Evolutionary conservation across 2,888 invertebrate genomes (phyloP), one percentile per base, ranked within the genome.

Genomic region (Tenthredo livida): DNA sequence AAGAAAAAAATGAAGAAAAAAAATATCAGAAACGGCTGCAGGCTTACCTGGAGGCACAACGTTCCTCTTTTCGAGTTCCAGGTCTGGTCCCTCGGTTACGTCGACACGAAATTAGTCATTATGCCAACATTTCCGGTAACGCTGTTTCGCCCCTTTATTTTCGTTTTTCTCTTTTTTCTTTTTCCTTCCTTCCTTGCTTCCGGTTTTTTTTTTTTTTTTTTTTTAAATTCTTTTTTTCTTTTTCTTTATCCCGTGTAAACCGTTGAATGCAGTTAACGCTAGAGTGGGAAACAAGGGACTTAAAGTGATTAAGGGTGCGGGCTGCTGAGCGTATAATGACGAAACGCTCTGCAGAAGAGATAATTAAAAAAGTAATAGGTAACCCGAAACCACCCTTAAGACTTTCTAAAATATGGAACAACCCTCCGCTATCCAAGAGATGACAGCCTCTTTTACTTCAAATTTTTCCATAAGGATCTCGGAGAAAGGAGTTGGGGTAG

Each of bases 321-420:
- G 85, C 88, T 89, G 90, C 90, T 88, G 88, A 89, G 87, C 89
- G 87, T 87, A 88, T 89, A 90, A 90, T 89, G 89, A 89, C 88
- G 85, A 86, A 87, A 88, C 87, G 87, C 84, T 85, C 75, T 75
- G 85, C 82, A 84, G 85, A 70, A 85, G 86, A 88, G 88, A 88
- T 88, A 90, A 91, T 91, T 91, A 91, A 90, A 91, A 90, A 91
- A 90, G 88, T 91, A 91, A 91, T 88, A 88, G 88, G 88, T 86
- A 88, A 90, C 84, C 84, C 78, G 78, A 84, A 40, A 77, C 84
- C 84, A 54, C 75, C 43, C 73, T 77, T 33, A 29, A 77, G 25
- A 29, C 17, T 50, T 77, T 50, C 54, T 54, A 5, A 54, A 54
- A 50, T 54, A 77, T 25, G 17, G 21, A 61, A n/a, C 12, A 77